Base-by-base conservation (phyloP, 2,113 vertebrate genomes). In the Pterocles burchelli region DNA sequence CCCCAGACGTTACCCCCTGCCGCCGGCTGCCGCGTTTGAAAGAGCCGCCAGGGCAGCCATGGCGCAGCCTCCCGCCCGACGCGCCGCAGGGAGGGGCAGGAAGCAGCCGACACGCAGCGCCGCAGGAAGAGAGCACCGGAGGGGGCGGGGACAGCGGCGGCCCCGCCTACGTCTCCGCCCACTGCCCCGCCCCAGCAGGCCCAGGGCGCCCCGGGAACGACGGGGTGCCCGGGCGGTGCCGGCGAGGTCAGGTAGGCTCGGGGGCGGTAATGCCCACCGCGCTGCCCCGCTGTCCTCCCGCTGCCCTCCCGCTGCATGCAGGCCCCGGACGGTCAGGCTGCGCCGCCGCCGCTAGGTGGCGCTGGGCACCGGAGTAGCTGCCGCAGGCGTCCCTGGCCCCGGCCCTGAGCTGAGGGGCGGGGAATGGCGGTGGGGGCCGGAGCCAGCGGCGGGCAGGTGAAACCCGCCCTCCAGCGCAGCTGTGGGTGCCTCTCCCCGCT, bases 11-110 rank as follows among this genome's bases (percentile, higher is more conserved):
- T 92, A 92, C 84, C 83, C 85, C 46, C 79, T 49, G 76, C 80
- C 13, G 75, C 70, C 63, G 55, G 49, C 90, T 29, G 55, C 88
- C 73, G 48, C 54, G 66, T 97, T 96, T 96, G 95, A 97, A 97
- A 89, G 86, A 29, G 93, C 94, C 96, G 96, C 94, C 96, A 81
- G 34, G 28, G 14, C 46, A 22, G 18, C 93, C 76, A 68, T 74
- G 66, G 75, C 73, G 24, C 71, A 48, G 43, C 21, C 36, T 6
- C 33, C 46, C 61, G 19, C 71, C 49, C 70, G 31, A 18, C 52
- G 29, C 38, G 25, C 59, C n/a, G 8, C 62, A n/a, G 63, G 85
- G 72, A 57, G 54, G 90, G 68, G 93, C 76, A 62, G 83, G 90
- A 94, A 94, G 65, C 26, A 1, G 68, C 29, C 0, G 46, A 26